Evolutionary conservation across 2,888 invertebrate species (phyloP).

Genomic region (Macrophya annulata): DNA sequence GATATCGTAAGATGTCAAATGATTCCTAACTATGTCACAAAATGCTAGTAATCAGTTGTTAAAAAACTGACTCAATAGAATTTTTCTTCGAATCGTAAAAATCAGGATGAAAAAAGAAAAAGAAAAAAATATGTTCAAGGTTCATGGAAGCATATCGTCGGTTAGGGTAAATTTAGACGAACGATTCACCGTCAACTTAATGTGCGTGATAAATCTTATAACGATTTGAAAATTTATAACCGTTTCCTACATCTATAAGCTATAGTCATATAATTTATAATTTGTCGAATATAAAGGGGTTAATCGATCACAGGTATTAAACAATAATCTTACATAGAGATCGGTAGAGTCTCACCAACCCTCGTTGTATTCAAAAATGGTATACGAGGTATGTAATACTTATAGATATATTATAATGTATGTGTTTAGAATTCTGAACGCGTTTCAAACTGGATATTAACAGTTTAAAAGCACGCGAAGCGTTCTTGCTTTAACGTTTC

Average conservation of each 20-base stretch:
- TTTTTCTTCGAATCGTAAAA: too few species aligned
- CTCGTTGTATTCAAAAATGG: not conserved
- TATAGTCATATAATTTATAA: not conserved
- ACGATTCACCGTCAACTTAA: not conserved
- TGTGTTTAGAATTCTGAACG: slow-evolving; percentile 15
- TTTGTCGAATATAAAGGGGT: not conserved
- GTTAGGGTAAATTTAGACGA: not conserved
- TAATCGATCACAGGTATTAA: not conserved
- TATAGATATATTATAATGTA: not conserved
- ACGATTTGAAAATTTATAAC: not conserved
- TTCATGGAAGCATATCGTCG: not conserved
- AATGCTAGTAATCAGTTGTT: too few species aligned
- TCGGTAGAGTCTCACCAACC: not conserved
- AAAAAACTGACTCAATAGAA: too few species aligned
- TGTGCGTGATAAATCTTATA: not conserved
- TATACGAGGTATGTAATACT: too few species aligned
- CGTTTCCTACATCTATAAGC: not conserved
- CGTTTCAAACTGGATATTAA: slow-evolving; percentile 38
- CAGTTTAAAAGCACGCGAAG: slow-evolving; percentile 50
- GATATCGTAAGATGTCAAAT: too few species aligned
- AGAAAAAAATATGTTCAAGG: too few species aligned
- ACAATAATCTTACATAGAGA: not conserved
- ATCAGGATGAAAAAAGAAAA: too few species aligned
- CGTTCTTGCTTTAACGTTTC: slow-evolving; percentile 55
- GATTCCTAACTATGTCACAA: too few species aligned